A percentile compares a stretch with the other conserved stretches of the same genome.
phyloP scores from a whole-genome alignment of 2,888 invertebrate species.

The Cryptophagus acutangulus region DNA sequence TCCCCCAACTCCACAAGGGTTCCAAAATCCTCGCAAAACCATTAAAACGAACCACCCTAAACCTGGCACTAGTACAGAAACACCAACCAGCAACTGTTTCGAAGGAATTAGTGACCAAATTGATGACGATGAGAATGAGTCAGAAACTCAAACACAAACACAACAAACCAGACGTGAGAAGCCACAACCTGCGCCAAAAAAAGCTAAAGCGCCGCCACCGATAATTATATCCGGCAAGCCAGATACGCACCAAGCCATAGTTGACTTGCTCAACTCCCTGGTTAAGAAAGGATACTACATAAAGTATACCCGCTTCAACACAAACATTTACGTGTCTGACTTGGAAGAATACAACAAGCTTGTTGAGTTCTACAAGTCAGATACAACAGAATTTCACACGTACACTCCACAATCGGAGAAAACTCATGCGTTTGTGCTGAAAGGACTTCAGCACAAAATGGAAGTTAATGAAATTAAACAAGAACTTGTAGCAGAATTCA shows the following conservation, averaged over 20 bases:
- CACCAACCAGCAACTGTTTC: too few relatives aligned
- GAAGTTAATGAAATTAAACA: not conserved
- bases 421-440: slow-evolving; percentile 2
- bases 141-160: too few relatives aligned
- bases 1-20: too few relatives aligned
- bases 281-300: not conserved
- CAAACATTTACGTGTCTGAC: not conserved
- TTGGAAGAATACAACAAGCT: not conserved
- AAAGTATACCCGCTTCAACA: not conserved
- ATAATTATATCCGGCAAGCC: not conserved
- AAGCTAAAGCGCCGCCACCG: not conserved
- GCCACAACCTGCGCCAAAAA: too few relatives aligned
- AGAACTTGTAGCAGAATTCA: not conserved
- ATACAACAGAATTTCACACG: not conserved
- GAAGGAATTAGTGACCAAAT: too few relatives aligned
- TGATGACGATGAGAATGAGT: too few relatives aligned
- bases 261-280: not conserved
- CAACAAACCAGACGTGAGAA: too few relatives aligned
- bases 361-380: not conserved
- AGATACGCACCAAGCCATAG: not conserved
- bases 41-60: too few relatives aligned
- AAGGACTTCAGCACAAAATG: not conserved
- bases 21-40: too few relatives aligned
- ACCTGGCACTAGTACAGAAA: too few relatives aligned
- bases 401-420: not conserved